Evolutionary conservation across 2,888 invertebrate species (phyloP), one percentile per base, ranked within the genome.

Genomic region (Amphipoea oculea): DNA sequence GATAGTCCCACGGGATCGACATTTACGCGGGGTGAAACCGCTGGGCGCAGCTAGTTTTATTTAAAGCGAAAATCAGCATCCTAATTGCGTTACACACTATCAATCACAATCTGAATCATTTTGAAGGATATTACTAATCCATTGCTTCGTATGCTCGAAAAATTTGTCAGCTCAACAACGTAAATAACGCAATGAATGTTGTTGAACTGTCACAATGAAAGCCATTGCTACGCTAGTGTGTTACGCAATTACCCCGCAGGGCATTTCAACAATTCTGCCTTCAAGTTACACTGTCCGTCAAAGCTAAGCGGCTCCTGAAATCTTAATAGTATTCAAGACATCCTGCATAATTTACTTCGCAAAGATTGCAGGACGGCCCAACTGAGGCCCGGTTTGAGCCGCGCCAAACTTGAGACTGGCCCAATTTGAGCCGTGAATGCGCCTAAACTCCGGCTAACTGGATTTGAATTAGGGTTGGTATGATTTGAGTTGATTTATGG

Each of bases 341-440:
- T 83, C 69, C 73, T 86, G 68, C 82, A 84, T 87, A 84, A 88
- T 86, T 73, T 77, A 87, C 73, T 29, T 71, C 23, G 48, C 20
- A 42, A 76, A 71, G 67, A 62, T 72, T 42, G 63, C 54, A 11
- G 54, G 17, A 12, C 57, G 51, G 7, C 54, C 63, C 57, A 5
- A 71, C 70, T 70, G 54, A 20, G 20, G 20, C 36, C 29, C 63
- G 12, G 9, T 5, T 14, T 65, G 48, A 45, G 29, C 1, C 42
- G 20, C 65, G 68, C 42, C 36, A n/a, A 66, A 70, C 40, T 83
- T 29, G 23, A 42, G n/a, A 23, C n/a, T 11, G 23, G n/a, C 14
- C 14, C 51, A 14, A 45, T 54, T 67, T 2, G 12, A 14, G 17
- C 42, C 51, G 36, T 9, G 51, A 76, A 63, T 51, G 7, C 17